A percentile compares a stretch with the other conserved stretches of the same genome.
phyloP scores from a whole-genome alignment of 2,888 invertebrate species.

The Agonum fuliginosum region DNA sequence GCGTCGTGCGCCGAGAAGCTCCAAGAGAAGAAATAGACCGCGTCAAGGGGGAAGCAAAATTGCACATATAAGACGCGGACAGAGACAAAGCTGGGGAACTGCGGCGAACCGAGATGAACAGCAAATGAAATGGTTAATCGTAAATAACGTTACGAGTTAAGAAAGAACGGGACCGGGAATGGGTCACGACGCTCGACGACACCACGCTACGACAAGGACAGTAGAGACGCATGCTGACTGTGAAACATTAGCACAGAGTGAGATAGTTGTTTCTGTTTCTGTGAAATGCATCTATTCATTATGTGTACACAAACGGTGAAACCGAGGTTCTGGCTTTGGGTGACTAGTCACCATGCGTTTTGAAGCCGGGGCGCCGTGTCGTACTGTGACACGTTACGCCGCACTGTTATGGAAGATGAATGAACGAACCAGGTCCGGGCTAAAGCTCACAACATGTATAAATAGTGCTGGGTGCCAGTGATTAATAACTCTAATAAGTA shows the following conservation, averaged over 20 bases:
- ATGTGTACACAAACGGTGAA: conserved; percentile 17
- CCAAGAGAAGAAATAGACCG: conserved; percentile 31
- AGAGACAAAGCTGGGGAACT: conserved; percentile 49
- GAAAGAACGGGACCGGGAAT: conserved; percentile 38
- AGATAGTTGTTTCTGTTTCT: conserved; percentile 15
- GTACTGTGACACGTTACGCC: conserved; percentile 29
- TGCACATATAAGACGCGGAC: conserved; percentile 47
- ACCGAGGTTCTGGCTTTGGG: background rate
- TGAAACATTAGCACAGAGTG: background rate
- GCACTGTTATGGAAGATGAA: conserved; percentile 47
- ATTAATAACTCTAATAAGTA: conserved; percentile 53
- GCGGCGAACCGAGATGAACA: conserved; percentile 56
- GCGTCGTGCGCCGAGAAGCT: background rate
- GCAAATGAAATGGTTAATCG: conserved; percentile 64
- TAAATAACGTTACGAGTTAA: conserved; percentile 62
- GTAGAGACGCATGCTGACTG: background rate
- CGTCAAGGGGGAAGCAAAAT: conserved; percentile 40
- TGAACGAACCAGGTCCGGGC: conserved; percentile 42
- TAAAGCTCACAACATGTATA: conserved; percentile 49
- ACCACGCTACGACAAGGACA: too few species aligned
- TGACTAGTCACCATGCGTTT: background rate
- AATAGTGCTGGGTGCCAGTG: conserved; percentile 45
- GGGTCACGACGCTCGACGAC: conserved; percentile 3
- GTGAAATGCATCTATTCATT: conserved; percentile 42
- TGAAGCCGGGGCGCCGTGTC: background rate